Base-by-base conservation (phyloP, 2,888 invertebrate genomes). In the Caenorhabditis sp. region DNA sequence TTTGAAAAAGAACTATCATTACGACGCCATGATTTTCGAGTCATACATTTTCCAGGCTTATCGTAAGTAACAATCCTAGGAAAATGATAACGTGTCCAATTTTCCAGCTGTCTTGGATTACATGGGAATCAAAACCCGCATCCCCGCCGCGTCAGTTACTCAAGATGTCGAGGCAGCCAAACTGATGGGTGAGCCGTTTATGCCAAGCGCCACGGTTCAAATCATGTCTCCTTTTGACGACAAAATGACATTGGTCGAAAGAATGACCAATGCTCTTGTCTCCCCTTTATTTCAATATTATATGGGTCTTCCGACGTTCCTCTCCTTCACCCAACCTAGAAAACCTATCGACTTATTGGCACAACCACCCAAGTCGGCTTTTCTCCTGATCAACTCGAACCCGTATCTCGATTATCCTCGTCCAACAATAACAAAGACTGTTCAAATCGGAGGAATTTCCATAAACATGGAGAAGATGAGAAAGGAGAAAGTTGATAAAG, bases 401-500 rank as follows among this genome's bases (percentile, higher is more conserved):
- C 76, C 76, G 0, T 72, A 65, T 21, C 23, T 76, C 0, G 76
- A 76, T 31, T 69, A 67, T 23, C 55, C 66, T 1, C 27, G 55
- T 17, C 76, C 76, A 49, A 65, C 69, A 0, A 69, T 76, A 12
- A 26, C 61, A 10, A 66, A 69, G 59, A 65, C 69, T 0, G 61
- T 76, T 53, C 62, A 61, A 21, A 73, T 76, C 37, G 76, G 76
- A 19, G 76, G 76, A n/a, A 65, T 49, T 49, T 57, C 59, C 14
- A 60, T 73, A 64, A 59, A 72, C 14, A 3, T 43, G 43, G 43
- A 43, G 2, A 14, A 43, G 17, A 43, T 43, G 17, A 43, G 17
- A 43, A 27, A 36, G 21, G 60, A 66, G 36, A 63, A 63, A 57
- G 21, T 71, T 1, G 27, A 37, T 0, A 26, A 59, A 24, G n/a